These are phyloP conservation scores for Sebastes matsubarae DNA, from an alignment of 2,797 vertebrate species.

Conservation along the genomic window DNA sequence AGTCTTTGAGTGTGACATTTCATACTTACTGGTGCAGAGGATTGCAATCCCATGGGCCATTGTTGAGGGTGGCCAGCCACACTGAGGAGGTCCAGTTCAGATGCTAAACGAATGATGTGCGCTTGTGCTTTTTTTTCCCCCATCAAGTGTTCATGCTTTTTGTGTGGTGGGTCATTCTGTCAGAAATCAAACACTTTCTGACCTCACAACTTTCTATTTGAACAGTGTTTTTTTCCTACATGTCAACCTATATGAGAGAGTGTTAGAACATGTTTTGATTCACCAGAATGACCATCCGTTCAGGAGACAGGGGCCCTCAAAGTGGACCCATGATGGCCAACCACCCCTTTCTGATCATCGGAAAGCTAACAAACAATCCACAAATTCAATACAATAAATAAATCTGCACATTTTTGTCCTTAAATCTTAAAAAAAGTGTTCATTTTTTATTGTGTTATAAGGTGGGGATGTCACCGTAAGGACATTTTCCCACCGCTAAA, in stretches of 20 bases:
- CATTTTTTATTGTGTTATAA: too few species aligned
- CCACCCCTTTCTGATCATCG: neutral
- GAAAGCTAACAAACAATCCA: neutral
- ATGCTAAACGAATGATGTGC: slow-evolving; percentile 10
- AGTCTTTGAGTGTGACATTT: slow-evolving; percentile 40
- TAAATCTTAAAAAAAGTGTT: neutral
- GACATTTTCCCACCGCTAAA: too few species aligned
- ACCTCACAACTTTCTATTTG: neutral
- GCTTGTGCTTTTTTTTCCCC: neutral
- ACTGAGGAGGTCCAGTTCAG: neutral
- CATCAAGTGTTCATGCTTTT: neutral
- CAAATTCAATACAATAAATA: neutral
- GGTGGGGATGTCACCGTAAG: neutral
- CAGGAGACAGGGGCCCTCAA: neutral
- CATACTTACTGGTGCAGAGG: slow-evolving; percentile 10
- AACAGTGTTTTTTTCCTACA: neutral
- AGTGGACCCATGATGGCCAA: neutral
- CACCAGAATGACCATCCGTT: neutral
- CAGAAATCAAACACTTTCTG: neutral
- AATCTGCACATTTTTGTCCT: neutral
- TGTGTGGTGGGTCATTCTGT: neutral
- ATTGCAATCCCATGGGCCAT: slow-evolving; percentile 21
- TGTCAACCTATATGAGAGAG: neutral
- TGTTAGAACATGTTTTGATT: neutral
- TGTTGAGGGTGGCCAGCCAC: neutral